Evolutionary conservation across 2,888 invertebrate genomes (phyloP).

Genomic region (Azorinus chamasolen): DNA sequence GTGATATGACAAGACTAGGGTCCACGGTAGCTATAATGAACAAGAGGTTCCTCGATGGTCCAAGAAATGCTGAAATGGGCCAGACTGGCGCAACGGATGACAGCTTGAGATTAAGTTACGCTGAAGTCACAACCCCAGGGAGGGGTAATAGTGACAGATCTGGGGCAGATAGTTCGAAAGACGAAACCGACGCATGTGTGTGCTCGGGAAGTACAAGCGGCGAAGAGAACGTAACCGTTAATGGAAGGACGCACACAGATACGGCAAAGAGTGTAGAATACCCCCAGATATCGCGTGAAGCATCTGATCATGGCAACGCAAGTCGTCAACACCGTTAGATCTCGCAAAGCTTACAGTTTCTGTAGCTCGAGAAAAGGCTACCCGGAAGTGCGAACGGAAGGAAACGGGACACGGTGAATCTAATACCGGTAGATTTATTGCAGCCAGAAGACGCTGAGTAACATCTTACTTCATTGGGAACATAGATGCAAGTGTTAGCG

Average conservation of each 20-base stretch:
- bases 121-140: too few relatives aligned
- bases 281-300: too few relatives aligned
- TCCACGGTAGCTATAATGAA: constrained; percentile 2
- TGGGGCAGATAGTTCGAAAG: too few relatives aligned
- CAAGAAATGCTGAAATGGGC: not conserved
- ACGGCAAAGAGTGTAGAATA: too few relatives aligned
- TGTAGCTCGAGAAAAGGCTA: not conserved
- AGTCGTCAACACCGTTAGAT: too few relatives aligned
- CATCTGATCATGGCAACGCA: too few relatives aligned
- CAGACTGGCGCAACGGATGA: not conserved
- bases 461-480: constrained; percentile 6
- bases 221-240: too few relatives aligned
- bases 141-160: too few relatives aligned
- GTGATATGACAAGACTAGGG: not conserved
- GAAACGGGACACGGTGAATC: not conserved
- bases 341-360: not conserved
- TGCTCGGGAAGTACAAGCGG: too few relatives aligned
- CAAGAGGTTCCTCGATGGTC: not conserved
- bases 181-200: too few relatives aligned
- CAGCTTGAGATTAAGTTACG: too few relatives aligned
- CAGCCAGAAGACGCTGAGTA: not conserved
- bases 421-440: constrained; percentile 5
- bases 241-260: too few relatives aligned
- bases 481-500: constrained; percentile 3
- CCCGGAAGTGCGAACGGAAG: not conserved